phyloP scores from a whole-genome alignment of 2,888 invertebrate species.

The Drosophila rubida region DNA sequence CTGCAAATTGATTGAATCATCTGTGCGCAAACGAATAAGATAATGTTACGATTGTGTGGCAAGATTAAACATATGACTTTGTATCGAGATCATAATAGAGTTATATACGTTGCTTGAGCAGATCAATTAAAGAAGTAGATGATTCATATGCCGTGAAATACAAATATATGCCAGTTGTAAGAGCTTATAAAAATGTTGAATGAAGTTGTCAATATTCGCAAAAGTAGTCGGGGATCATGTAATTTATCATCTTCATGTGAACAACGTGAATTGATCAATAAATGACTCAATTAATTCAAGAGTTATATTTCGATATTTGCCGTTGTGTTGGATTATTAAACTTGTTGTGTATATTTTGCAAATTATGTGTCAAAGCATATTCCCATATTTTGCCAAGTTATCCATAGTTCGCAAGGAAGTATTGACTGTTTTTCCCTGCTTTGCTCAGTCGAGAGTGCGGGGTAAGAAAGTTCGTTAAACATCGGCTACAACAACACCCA shows the following conservation, averaged over 20 bases:
- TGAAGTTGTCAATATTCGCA: no score
- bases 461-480: not conserved
- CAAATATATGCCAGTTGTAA: no score
- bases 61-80: not conserved
- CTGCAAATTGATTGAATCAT: not conserved
- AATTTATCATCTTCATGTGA: no score
- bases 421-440: not conserved
- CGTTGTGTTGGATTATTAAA: not conserved
- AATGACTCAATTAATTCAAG: no score
- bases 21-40: not conserved
- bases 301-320: no score
- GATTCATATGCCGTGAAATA: no score
- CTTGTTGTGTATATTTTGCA: not conserved
- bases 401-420: not conserved
- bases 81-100: not conserved
- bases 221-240: no score
- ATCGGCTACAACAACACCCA: constrained; percentile 7
- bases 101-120: no score
- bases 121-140: no score
- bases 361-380: not conserved
- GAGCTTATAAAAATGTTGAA: no score
- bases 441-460: not conserved
- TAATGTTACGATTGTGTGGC: not conserved
- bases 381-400: not conserved
- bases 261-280: no score